A percentile compares a stretch with the other conserved stretches of the same genome.
These are phyloP conservation scores for Turritopsis rubra DNA, from an alignment of 30 jellyfish, hydroid and myxozoan species.

Conservation along the genomic window DNA sequence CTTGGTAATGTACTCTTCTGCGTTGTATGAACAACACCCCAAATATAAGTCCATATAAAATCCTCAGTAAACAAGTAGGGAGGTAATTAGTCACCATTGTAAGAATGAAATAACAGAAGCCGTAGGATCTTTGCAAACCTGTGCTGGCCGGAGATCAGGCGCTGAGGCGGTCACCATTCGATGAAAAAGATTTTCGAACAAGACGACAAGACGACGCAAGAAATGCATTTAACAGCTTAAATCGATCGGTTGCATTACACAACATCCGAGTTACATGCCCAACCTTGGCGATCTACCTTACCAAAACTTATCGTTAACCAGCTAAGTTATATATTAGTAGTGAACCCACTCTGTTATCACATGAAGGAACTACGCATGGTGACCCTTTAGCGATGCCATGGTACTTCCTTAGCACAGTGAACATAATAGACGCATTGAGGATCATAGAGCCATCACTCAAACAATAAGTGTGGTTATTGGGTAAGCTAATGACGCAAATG, in stretches of 20 bases:
- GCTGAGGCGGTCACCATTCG: constrained; percentile 30
- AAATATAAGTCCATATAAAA: constrained; percentile 47
- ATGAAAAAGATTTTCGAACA: background rate
- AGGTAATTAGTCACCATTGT: background rate
- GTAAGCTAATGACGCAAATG: background rate
- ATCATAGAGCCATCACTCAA: background rate
- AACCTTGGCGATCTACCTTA: background rate
- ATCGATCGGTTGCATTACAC: background rate
- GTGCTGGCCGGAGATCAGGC: constrained; percentile 29
- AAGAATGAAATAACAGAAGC: background rate
- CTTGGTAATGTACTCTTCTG: constrained; percentile 81
- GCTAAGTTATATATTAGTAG: background rate
- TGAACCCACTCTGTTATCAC: background rate
- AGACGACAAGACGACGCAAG: background rate
- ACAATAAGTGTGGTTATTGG: background rate
- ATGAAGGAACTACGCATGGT: background rate
- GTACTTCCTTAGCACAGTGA: background rate
- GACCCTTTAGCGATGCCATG: background rate
- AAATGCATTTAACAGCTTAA: background rate
- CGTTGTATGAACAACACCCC: constrained; percentile 74
- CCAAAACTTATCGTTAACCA: background rate
- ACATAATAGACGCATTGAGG: background rate
- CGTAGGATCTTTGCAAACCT: no score
- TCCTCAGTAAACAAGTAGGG: constrained; percentile 65
- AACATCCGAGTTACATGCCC: background rate